Percentiles rank a stretch among this genome's conserved stretches.
Evolutionary conservation across 2,888 invertebrate genomes (phyloP).

Genomic region (Lingula anatina): DNA sequence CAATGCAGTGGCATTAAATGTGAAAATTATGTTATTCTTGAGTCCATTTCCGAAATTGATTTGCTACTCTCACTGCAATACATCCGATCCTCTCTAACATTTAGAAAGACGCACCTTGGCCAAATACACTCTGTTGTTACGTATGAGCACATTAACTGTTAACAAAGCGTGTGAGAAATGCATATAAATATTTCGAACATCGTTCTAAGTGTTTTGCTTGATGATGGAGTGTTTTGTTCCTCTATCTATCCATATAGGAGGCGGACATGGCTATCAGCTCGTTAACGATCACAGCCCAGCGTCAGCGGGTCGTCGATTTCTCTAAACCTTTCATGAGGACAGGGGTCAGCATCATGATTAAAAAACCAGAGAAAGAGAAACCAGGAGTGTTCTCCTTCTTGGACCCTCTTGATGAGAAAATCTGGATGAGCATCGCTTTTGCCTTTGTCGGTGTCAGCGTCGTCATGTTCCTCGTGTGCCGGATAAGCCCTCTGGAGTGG

Average conservation of each 20-base stretch:
- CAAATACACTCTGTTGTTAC: too few relatives aligned
- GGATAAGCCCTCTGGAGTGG: conserved; percentile 98
- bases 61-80: too few relatives aligned
- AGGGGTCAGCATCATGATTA: conserved; percentile 92
- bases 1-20: too few relatives aligned
- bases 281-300: conserved; percentile 89
- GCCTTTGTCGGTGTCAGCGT: conserved; percentile 96
- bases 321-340: conserved; percentile 96
- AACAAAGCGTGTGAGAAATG: too few relatives aligned
- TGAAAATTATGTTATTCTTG: too few relatives aligned
- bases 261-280: conserved; percentile 94
- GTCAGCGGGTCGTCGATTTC: conserved; percentile 93
- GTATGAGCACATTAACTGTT: too few relatives aligned
- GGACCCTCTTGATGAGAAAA: conserved; percentile 92
- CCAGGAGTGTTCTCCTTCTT: conserved; percentile 95
- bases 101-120: too few relatives aligned
- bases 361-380: conserved; percentile 83
- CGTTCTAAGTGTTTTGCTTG: too few relatives aligned
- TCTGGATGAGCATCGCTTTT: conserved; percentile 84
- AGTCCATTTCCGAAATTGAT: too few relatives aligned
- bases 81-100: too few relatives aligned
- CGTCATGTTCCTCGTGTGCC: conserved; percentile 92
- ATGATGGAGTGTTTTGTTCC: too few relatives aligned
- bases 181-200: too few relatives aligned
- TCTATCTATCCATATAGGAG: conserved; percentile 60